Evolutionary conservation across 2,797 vertebrate species (phyloP), one percentile per base, ranked within the genome.

Genomic region (Pempheris klunzingeri): DNA sequence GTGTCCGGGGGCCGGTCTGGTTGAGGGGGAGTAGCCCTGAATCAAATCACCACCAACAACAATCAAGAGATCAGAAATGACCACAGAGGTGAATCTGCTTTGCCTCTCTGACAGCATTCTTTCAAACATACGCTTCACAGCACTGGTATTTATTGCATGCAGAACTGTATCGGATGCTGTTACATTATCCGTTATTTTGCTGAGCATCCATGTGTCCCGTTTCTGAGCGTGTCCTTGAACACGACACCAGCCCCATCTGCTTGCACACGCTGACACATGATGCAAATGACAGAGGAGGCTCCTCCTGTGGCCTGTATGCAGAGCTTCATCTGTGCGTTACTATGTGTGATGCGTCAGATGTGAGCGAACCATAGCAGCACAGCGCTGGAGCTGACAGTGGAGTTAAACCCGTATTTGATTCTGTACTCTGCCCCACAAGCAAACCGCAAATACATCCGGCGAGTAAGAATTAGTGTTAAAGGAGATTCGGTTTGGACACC

Each of bases 151-250:
- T 30, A 15, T 8, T 39, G 7, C 44, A 47, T 39, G 7, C 44
- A 47, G 53, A 9, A 4, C 34, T 43, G 12, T 20, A 6, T 3
- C 11, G 17, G 18, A 41, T 32, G n/a, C n/a, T n/a, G n/a, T n/a
- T n/a, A n/a, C n/a, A n/a, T n/a, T n/a, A n/a, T n/a, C n/a, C n/a
- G n/a, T n/a, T n/a, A n/a, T n/a, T n/a, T n/a, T n/a, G 22, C 73
- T 34, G 55, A 46, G 24, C 39, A 44, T 43, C 12, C 36, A 13
- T 26, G 43, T 46, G 36, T 54, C 3, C 22, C 20, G 13, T n/a
- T 12, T 52, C 32, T 63, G 58, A 9, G 58, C 65, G 47, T 6
- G 72, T 81, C 87, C 53, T 84, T 89, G 88, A 88, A 87, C 68
- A 50, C 6, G 2, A 81, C 77, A 77, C 77, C 70, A 18, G 30